Evolutionary conservation across 1,140 invertebrate genomes (phyloP).

Genomic region (Aradophagus sp.): DNA sequence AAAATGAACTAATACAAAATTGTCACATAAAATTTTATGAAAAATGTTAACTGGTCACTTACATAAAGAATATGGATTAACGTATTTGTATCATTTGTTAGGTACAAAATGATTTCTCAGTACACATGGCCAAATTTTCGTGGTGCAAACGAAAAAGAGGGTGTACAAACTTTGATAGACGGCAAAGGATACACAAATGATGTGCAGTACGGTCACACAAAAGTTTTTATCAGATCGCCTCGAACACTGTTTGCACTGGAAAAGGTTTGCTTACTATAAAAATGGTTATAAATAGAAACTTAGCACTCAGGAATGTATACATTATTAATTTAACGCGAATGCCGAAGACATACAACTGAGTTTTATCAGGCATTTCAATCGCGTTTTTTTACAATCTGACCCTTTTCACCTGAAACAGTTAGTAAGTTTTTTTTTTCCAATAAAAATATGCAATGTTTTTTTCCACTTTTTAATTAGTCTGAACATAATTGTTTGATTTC

Average conservation of each 20-base stretch:
- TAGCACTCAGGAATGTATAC: slow-evolving; percentile 3
- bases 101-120: slow-evolving; percentile 96
- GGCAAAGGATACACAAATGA: slow-evolving; percentile 87
- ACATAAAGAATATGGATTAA: too few relatives aligned
- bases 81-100: slow-evolving; percentile 69
- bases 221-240: slow-evolving; percentile 94
- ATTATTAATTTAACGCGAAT: slow-evolving; percentile 7
- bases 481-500: not conserved
- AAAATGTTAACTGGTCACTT: too few relatives aligned
- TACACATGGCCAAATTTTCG: slow-evolving; percentile 96
- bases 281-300: slow-evolving; percentile 21
- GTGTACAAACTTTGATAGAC: slow-evolving; percentile 86
- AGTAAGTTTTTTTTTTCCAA: too few relatives aligned
- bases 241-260: slow-evolving; percentile 92
- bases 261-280: slow-evolving; percentile 73
- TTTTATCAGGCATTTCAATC: slow-evolving; percentile 13
- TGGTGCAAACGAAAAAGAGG: slow-evolving; percentile 85
- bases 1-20: too few relatives aligned
- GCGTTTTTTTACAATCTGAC: slow-evolving; percentile 7
- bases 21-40: too few relatives aligned
- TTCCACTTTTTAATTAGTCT: too few relatives aligned
- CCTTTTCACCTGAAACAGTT: slow-evolving; percentile 9
- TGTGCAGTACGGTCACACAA: slow-evolving; percentile 95
- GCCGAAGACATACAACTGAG: slow-evolving; percentile 1
- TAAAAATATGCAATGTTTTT: too few relatives aligned